Base-by-base conservation (phyloP, 1,140 invertebrate genomes). In the Drosophila tani region DNA sequence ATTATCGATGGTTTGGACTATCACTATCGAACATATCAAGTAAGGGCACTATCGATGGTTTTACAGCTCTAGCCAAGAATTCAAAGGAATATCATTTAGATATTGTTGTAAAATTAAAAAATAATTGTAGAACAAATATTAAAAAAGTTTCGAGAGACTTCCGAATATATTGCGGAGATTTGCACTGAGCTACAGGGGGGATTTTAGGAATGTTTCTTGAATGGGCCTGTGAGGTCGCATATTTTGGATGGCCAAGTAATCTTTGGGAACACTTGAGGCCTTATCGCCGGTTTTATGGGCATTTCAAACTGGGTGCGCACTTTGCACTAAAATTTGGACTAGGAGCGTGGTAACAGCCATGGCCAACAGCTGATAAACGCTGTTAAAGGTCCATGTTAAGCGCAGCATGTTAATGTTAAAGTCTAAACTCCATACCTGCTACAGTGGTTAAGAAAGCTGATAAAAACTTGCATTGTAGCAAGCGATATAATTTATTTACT, bases 271-370 rank as follows among this genome's bases (percentile, higher is more conserved):
- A 76, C 73, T 76, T 76, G 12, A 75, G n/a, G 5, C 21, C 41
- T 67, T 67, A 76, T 76, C 73, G 41, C 47, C 15, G 19, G 27
- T 76, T 76, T 76, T 76, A 76, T 76, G 62, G 62, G n/a, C 49
- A 50, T 76, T 76, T 67, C 73, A 58, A 76, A 59, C 27, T 47
- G 17, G 6, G 27, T 58, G 74, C 74, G 74, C 55, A 76, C 74
- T 76, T 76, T 76, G 74, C 53, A 76, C 62, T 46, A 65, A 65
- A 76, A 47, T 40, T 67, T 69, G 69, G 69, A 41, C 69, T 38
- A 49, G 29, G 21, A 50, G 49, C 38, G 27, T 65, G 56, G 58
- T 75, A 75, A 75, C 59, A 75, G 73, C 57, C 46, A 38, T 45
- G 49, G 32, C 9, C 41, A 76, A 76, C 60, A 76, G 73, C 62